Conservation (phyloP, 1,140 invertebrate genomes). For the Pseudomyrmex concolor region DNA sequence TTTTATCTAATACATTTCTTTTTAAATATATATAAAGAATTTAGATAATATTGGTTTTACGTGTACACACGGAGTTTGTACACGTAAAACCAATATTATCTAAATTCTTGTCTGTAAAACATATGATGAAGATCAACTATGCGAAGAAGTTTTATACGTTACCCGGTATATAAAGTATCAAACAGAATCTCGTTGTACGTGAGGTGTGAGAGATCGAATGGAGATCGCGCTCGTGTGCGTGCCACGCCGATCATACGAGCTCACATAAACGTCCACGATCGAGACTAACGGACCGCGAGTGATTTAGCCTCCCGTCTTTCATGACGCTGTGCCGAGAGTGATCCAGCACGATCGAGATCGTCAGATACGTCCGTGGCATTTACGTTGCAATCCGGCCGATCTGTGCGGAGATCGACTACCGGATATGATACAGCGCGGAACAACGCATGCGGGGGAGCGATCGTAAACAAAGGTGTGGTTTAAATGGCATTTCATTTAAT, state of each 20-base stretch:
- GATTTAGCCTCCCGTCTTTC: constrained; percentile 31
- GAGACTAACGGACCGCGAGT: constrained; percentile 26
- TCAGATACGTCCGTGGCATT: constrained; percentile 60
- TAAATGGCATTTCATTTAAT: constrained; percentile 59
- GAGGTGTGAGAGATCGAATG: constrained; percentile 23
- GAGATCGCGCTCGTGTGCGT: constrained; percentile 15
- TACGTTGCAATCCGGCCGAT: constrained; percentile 62
- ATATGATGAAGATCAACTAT: neutral
- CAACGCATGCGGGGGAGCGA: constrained; percentile 47
- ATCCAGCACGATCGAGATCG: constrained; percentile 71
- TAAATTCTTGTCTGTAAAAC: too few relatives aligned
- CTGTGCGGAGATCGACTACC: constrained; percentile 62
- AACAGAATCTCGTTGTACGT: neutral
- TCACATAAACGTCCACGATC: constrained; percentile 36
- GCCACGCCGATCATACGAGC: neutral
- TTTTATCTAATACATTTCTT: neutral
- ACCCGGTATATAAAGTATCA: neutral
- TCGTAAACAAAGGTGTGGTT: constrained; percentile 69
- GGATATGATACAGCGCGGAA: constrained; percentile 66
- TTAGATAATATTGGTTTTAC: neutral
- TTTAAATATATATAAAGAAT: neutral
- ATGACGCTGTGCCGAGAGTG: constrained; percentile 18
- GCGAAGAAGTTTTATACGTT: neutral
- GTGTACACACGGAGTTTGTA: neutral
- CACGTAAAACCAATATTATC: too few relatives aligned